Evolutionary conservation across 2,888 invertebrate species (phyloP), one percentile per base, ranked within the genome.

Genomic region (Melanchra persicariae): DNA sequence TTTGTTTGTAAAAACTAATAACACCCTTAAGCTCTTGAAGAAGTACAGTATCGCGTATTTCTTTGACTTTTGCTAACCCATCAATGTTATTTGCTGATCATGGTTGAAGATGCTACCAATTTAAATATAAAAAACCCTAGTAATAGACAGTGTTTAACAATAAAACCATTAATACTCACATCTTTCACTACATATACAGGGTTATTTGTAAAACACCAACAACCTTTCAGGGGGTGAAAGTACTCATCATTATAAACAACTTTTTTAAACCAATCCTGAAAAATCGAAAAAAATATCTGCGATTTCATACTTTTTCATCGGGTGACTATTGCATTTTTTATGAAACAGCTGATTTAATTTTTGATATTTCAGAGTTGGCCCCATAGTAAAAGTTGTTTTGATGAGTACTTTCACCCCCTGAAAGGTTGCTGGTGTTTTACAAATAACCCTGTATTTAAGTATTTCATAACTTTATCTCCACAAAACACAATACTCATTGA

Each of bases 121-220:
- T n/a, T 7, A 17, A 49, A 22, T 37, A 15, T 24, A 19, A 7
- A 34, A 0, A 49, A 55, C 12, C 12, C 12, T 52, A 47, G 10
- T 24, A 26, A 40, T 47, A 34, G 4, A 10, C 7, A n/a, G 17
- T 51, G 17, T 15, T 30, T 17, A 43, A 40, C 6, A 55, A 59
- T 55, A 58, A 77, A 71, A 58, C 52, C 52, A 22, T 8, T n/a
- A 10, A 52, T 43, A n/a, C 7, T 24, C 1, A 43, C 15, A 19
- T 78, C 12, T 77, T 76, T 71, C 43, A 58, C 45, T 77, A 63
- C 17, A 26, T 24, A 24, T 8, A n/a, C n/a, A n/a, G n/a, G n/a
- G n/a, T n/a, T n/a, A n/a, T n/a, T n/a, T n/a, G n/a, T n/a, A n/a
- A n/a, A n/a, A n/a, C n/a, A n/a, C n/a, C n/a, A n/a, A n/a, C n/a